phyloP scores from a whole-genome alignment of 2,888 invertebrate genomes.

The Ectemnius continuus region DNA sequence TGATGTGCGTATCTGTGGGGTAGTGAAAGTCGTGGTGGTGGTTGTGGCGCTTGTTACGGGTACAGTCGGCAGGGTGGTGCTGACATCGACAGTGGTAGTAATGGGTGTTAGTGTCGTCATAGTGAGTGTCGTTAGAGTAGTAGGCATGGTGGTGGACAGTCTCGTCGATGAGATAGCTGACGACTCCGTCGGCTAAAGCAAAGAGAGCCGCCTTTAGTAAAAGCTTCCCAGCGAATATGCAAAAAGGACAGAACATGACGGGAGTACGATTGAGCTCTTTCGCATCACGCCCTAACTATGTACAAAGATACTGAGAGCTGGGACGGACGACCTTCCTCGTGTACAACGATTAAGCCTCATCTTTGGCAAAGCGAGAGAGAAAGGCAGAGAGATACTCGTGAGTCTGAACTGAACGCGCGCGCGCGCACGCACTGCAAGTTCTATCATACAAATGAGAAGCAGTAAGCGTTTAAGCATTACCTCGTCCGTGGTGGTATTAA shows the following conservation, averaged over 20 bases:
- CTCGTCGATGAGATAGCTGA: constrained; percentile 44
- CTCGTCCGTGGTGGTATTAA: constrained; percentile 73
- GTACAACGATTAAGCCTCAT: too few relatives aligned
- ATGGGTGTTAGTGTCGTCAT: constrained; percentile 38
- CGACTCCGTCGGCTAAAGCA: constrained; percentile 51
- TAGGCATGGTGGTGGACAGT: constrained; percentile 42
- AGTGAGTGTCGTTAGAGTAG: constrained; percentile 1
- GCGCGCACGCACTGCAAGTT: constrained; percentile 29
- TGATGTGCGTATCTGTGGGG: constrained; percentile 53
- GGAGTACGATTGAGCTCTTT: too few relatives aligned
- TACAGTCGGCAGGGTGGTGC: constrained; percentile 10
- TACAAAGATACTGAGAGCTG: too few relatives aligned
- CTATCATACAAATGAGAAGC: constrained; percentile 60
- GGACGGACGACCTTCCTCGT: too few relatives aligned
- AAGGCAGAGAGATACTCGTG: constrained; percentile 22
- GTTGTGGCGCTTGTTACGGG: constrained; percentile 22
- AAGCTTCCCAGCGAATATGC: too few relatives aligned
- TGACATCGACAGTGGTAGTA: constrained; percentile 20
- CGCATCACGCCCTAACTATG: too few relatives aligned
- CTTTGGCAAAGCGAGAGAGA: constrained; percentile 6
- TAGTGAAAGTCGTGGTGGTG: constrained; percentile 19
- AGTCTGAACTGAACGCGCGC: constrained; percentile 45
- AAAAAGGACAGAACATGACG: too few relatives aligned
- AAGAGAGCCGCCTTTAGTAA: constrained; percentile 23
- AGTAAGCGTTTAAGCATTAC: constrained; percentile 74